phyloP scores from a whole-genome alignment of 2,797 vertebrate species.

The Macropodus opercularis region DNA sequence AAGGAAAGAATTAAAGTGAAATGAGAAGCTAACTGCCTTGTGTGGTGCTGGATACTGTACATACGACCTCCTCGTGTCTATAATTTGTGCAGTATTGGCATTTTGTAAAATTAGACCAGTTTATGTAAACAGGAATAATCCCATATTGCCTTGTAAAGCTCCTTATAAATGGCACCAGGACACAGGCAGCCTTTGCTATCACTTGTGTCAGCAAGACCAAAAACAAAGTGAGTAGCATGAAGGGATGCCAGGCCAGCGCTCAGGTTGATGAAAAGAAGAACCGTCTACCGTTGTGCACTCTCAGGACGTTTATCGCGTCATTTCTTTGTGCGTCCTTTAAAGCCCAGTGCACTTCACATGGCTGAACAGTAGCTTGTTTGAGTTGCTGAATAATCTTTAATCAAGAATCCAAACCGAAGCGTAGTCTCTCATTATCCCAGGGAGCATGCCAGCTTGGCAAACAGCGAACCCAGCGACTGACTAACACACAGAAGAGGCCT shows the following conservation, averaged over 20 bases:
- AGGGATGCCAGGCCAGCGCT: slow-evolving; percentile 31
- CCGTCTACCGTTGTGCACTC: slow-evolving; percentile 40
- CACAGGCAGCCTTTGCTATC: slow-evolving; percentile 9
- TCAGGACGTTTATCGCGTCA: slow-evolving; percentile 27
- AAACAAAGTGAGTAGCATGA: slow-evolving; percentile 15
- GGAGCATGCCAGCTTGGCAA: slow-evolving; percentile 71
- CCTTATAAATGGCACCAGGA: slow-evolving; percentile 27
- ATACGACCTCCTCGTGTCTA: slow-evolving; percentile 1
- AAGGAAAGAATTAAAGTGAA: slow-evolving; percentile 18
- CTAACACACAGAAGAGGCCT: slow-evolving; percentile 27
- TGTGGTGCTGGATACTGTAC: not conserved
- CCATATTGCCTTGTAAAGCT: slow-evolving; percentile 9
- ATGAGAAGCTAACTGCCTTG: slow-evolving; percentile 2
- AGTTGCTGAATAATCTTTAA: slow-evolving; percentile 80
- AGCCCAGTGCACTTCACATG: slow-evolving; percentile 33
- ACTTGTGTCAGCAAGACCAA: slow-evolving; percentile 29
- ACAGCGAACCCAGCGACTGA: slow-evolving; percentile 49
- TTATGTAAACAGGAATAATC: slow-evolving; percentile 4
- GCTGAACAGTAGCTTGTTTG: slow-evolving; percentile 81
- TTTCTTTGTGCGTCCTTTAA: slow-evolving; percentile 28
- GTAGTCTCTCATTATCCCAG: slow-evolving; percentile 72
- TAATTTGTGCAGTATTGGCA: slow-evolving; percentile 4
- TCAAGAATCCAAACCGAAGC: slow-evolving; percentile 76
- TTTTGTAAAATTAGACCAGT: slow-evolving; percentile 7
- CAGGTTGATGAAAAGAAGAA: slow-evolving; percentile 33